A percentile compares a stretch with the other conserved stretches of the same genome.
Evolutionary conservation across 2,797 vertebrate species (phyloP).

Genomic region (Helarctos malayanus): DNA sequence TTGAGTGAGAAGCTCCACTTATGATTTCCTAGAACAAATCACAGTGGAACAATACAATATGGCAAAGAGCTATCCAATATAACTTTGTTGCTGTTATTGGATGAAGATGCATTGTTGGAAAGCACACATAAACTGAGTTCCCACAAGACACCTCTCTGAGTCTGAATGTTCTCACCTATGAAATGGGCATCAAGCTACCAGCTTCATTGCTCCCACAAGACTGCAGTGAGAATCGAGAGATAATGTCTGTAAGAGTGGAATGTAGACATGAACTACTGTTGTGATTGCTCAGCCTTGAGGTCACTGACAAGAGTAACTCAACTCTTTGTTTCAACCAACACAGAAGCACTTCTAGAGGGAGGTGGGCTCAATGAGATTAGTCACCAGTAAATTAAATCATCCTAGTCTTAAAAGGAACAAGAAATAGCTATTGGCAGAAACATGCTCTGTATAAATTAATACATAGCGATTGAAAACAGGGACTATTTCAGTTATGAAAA

Average conservation of each 20-base stretch:
- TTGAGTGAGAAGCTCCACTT: conserved; percentile 51
- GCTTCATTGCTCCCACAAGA: neutral
- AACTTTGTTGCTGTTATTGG: neutral
- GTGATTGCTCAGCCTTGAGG: neutral
- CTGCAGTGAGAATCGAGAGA: neutral
- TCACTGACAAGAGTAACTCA: neutral
- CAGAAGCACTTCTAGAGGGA: conserved; percentile 49
- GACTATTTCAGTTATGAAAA: conserved; percentile 62
- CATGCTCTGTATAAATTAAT: conserved; percentile 50
- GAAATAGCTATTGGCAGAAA: conserved; percentile 40
- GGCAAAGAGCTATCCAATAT: neutral
- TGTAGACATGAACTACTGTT: neutral
- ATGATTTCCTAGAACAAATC: conserved; percentile 36
- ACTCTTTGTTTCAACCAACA: neutral
- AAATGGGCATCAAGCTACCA: neutral
- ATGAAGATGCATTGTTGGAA: conserved; percentile 4
- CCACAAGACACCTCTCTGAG: neutral
- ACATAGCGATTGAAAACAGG: neutral
- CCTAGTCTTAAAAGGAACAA: conserved; percentile 40
- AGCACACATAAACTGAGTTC: neutral
- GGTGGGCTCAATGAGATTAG: conserved; percentile 10
- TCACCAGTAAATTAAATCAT: conserved; percentile 30
- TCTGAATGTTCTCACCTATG: neutral
- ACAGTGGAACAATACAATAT: neutral
- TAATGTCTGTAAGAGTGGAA: neutral